Evolutionary conservation across 2,888 invertebrate genomes (phyloP).

Genomic region (Cenopis cana): DNA sequence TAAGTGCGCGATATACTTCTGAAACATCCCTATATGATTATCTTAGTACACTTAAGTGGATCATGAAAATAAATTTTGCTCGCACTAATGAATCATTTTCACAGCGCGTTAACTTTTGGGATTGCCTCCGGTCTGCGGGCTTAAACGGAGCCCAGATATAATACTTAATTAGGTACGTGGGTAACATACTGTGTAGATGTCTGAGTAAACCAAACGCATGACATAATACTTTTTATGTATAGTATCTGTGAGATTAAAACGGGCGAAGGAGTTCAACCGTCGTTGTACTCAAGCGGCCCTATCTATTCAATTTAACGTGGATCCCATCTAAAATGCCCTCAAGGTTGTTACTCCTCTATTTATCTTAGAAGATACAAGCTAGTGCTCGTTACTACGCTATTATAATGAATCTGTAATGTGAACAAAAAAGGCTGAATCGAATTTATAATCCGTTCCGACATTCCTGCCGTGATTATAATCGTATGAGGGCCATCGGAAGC

Average conservation of each 20-base stretch:
- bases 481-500: constrained; percentile 64
- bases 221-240: constrained; percentile 24
- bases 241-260: constrained; percentile 37
- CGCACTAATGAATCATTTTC: constrained; percentile 49
- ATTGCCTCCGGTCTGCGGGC: constrained; percentile 44
- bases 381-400: constrained; percentile 51
- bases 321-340: constrained; percentile 51
- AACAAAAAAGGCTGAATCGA: constrained; percentile 61
- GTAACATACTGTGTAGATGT: constrained; percentile 37
- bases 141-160: constrained; percentile 45
- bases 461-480: constrained; percentile 69
- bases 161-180: constrained; percentile 46
- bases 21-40: neutral
- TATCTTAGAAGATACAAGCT: constrained; percentile 43
- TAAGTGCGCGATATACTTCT: constrained; percentile 1
- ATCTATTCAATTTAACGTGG: constrained; percentile 48
- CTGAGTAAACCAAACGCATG: constrained; percentile 1
- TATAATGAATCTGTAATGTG: constrained; percentile 51
- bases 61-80: constrained; percentile 44
- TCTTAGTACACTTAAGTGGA: constrained; percentile 29
- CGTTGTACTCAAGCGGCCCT: constrained; percentile 18
- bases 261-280: neutral
- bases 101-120: constrained; percentile 48
- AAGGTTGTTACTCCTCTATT: constrained; percentile 47
- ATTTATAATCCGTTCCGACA: constrained; percentile 71